phyloP scores from a whole-genome alignment of 2,113 vertebrate genomes.

The Andinoacara biseriatus region DNA sequence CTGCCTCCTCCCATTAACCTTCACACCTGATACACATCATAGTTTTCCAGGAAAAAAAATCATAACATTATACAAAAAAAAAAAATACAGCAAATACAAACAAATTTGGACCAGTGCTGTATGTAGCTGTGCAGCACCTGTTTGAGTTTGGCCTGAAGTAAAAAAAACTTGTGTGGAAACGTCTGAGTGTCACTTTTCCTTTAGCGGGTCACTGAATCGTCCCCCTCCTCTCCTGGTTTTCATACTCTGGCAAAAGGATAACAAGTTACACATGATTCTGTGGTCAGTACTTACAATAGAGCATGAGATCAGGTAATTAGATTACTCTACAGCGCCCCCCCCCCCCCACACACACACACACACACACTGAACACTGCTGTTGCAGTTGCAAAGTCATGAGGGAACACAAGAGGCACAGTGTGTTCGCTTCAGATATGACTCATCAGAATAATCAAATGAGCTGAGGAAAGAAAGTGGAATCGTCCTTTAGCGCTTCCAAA shows the following conservation, averaged over 20 bases:
- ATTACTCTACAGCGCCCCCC: background rate
- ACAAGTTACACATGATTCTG: background rate
- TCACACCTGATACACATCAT: background rate
- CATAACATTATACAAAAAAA: background rate
- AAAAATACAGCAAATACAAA: background rate
- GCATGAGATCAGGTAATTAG: conserved; percentile 8
- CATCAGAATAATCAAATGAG: background rate
- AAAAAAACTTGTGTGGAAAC: background rate
- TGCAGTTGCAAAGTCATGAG: background rate
- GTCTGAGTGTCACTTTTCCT: background rate
- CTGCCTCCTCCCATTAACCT: background rate
- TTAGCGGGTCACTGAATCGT: background rate
- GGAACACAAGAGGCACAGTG: background rate
- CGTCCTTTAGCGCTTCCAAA: background rate
- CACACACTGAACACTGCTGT: background rate
- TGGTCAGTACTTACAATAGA: background rate
- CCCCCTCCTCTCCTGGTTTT: background rate
- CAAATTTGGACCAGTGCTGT: background rate
- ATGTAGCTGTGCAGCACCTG: background rate
- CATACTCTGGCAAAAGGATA: background rate
- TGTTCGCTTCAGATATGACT: background rate
- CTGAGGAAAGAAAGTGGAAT: background rate
- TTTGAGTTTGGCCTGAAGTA: background rate
- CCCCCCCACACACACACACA: no score
- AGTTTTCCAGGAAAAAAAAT: background rate